Conservation (phyloP, 2,888 invertebrate genomes). For the Lamellibrachia satsuma region DNA sequence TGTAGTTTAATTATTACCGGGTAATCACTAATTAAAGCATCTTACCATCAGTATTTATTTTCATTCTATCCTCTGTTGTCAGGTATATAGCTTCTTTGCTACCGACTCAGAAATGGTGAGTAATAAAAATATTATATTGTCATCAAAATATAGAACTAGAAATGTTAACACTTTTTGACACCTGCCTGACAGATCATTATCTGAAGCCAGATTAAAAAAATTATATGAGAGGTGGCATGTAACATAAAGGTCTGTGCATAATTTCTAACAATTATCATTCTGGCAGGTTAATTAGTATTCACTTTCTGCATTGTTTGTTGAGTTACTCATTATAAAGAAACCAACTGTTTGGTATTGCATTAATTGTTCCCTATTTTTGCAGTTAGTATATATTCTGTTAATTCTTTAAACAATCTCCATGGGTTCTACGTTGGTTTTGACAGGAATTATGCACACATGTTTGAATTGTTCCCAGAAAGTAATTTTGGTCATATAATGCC, state of each 20-base stretch:
- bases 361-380: background rate
- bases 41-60: background rate
- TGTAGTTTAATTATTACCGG: background rate
- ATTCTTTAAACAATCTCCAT: too few species aligned
- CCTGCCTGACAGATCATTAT: background rate
- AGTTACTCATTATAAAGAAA: background rate
- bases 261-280: too few species aligned
- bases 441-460: too few species aligned
- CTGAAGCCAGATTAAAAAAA: background rate
- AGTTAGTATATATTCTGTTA: background rate
- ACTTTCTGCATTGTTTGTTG: background rate
- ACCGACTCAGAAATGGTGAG: slow-evolving; percentile 62
- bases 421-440: too few species aligned
- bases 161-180: background rate
- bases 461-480: too few species aligned
- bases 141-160: background rate
- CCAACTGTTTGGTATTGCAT: background rate
- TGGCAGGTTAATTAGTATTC: background rate
- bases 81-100: slow-evolving; percentile 83
- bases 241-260: background rate
- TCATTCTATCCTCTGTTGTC: slow-evolving; percentile 37
- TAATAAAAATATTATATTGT: slow-evolving; percentile 26
- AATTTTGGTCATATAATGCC: too few species aligned
- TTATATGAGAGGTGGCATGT: background rate
- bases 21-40: background rate